Evolutionary conservation across 2,888 invertebrate genomes (phyloP), one percentile per base, ranked within the genome.

Genomic region (Sarcophaga subvicina): DNA sequence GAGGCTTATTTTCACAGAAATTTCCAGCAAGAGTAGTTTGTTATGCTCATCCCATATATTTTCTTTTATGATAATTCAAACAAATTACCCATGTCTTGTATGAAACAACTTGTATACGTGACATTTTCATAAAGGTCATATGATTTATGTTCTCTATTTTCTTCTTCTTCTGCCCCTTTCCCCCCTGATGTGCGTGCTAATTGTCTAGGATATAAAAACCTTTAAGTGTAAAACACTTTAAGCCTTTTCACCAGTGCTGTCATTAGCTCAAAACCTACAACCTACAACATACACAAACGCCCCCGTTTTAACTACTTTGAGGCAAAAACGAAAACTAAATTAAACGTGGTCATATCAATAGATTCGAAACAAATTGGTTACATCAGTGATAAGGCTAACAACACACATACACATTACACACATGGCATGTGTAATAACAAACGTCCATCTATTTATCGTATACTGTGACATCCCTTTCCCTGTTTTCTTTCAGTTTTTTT

Each of bases 191-290:
- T 88, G 88, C 88, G 87, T 89, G 89, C 86, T 88, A 88, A 89
- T 88, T 89, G 89, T 80, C 83, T 79, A 85, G 77, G 86, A 86
- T 82, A 87, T 88, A 89, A 87, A 37, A 37, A 88, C 80, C 84
- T 83, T 83, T 87, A 89, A 88, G 89, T 88, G 88, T 83, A 83
- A 83, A 88, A 87, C 89, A 83, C 87, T 87, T 87, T 73, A 75
- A 86, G 84, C 78, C 77, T 84, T 83, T 83, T 27, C 20, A 37
- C 37, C 10, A 37, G 2, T 8, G 37, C 37, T 37, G 37, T 37
- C 37, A 37, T 37, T 37, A 37, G 37, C 2, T 37, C 2, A 64
- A 67, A 37, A 47, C 27, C 49, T 27, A 17, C n/a, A 22, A 22
- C 22, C 22, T 22, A 22, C 22, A 22, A 22, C 47, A 10, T 10